Conservation (phyloP, 2,888 invertebrate genomes). For the Augiades crinisus region DNA sequence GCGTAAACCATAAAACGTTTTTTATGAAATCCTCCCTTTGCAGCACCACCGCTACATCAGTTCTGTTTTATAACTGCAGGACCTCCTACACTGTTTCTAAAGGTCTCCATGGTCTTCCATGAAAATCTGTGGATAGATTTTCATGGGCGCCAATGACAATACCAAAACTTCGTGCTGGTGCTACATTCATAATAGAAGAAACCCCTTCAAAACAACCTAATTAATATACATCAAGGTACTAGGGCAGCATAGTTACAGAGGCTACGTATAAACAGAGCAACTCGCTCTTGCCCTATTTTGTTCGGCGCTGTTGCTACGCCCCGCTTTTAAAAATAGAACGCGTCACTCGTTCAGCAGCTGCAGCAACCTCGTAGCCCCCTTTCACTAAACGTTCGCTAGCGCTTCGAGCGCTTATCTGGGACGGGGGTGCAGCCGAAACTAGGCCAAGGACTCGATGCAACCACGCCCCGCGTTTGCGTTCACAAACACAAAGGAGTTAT, state of each 20-base stretch:
- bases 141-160: no score
- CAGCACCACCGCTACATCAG: no score
- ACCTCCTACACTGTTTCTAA: no score
- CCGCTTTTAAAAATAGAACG: constrained; percentile 43
- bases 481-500: constrained; percentile 15
- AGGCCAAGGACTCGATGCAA: constrained; percentile 38
- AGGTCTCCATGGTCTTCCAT: no score
- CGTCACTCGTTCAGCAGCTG: constrained; percentile 34
- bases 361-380: constrained; percentile 34
- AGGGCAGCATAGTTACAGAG: constrained; percentile 25
- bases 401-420: constrained; percentile 30
- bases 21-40: no score
- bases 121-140: no score
- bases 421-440: constrained; percentile 33
- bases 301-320: constrained; percentile 42
- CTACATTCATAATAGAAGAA: no score
- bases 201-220: constrained; percentile 6
- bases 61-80: no score
- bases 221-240: constrained; percentile 19
- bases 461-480: constrained; percentile 34
- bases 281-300: constrained; percentile 35
- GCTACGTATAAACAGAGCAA: background rate
- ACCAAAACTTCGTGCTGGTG: no score
- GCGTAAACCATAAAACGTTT: no score
- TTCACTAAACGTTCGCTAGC: constrained; percentile 28